These are phyloP conservation scores for Gobius niger DNA, from an alignment of 2,113 vertebrate genomes.

Conservation along the genomic window DNA sequence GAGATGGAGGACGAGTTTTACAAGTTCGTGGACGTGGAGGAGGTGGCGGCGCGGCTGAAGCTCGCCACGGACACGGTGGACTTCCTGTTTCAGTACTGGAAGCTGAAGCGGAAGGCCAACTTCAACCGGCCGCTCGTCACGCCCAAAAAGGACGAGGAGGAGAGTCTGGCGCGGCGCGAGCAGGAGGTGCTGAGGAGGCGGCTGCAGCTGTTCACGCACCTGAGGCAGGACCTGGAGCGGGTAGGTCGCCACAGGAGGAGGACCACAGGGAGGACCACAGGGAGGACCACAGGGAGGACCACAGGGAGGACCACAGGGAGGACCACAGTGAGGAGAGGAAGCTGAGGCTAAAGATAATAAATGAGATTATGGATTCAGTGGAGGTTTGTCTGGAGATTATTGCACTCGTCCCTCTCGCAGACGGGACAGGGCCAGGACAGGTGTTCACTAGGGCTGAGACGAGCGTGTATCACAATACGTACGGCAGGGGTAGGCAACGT, in stretches of 20 bases:
- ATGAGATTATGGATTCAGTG: neutral
- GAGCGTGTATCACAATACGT: no score
- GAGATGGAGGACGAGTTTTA: constrained; percentile 96
- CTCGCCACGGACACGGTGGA: constrained; percentile 83
- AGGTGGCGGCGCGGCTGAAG: constrained; percentile 82
- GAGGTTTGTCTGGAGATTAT: neutral
- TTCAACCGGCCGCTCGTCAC: constrained; percentile 95
- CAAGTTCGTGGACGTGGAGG: constrained; percentile 83
- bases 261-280: no score
- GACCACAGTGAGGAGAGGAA: neutral
- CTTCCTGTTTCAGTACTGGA: constrained; percentile 97
- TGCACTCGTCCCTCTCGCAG: no score
- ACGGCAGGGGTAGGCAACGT: no score
- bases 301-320: no score
- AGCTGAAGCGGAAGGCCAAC: constrained; percentile 92
- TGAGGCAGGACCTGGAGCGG: constrained; percentile 96
- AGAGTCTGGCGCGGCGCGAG: constrained; percentile 91
- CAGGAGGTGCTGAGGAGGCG: constrained; percentile 93
- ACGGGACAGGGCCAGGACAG: no score
- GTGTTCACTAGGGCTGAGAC: no score
- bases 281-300: no score
- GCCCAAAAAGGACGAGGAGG: constrained; percentile 95
- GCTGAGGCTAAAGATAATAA: neutral
- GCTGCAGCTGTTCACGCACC: constrained; percentile 94
- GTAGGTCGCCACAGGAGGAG: constrained; percentile 72